Percentiles rank a stretch among this genome's conserved stretches.
Conservation (phyloP, 1,140 invertebrate species). For the Mya arenaria region DNA sequence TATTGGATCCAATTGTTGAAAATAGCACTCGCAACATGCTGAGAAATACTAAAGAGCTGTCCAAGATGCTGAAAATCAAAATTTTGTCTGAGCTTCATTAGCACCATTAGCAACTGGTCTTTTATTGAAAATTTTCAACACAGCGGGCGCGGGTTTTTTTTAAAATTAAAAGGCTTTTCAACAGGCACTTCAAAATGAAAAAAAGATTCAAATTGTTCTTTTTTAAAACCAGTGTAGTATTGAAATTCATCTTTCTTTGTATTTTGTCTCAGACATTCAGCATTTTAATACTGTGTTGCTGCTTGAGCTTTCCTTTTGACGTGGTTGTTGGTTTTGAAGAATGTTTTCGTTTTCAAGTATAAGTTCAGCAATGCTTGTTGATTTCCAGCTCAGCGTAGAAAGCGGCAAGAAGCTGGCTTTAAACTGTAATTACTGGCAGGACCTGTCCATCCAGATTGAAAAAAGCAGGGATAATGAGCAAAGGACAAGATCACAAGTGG, state of each 20-base stretch:
- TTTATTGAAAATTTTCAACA: background rate
- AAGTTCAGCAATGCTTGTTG: too few relatives aligned
- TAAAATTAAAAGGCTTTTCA: background rate
- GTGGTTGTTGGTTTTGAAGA: too few relatives aligned
- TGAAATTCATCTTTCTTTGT: constrained; percentile 27
- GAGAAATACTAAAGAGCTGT: constrained; percentile 21
- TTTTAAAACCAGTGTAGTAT: constrained; percentile 44
- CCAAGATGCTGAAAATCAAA: constrained; percentile 26
- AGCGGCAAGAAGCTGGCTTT: too few relatives aligned
- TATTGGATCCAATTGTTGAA: constrained; percentile 55
- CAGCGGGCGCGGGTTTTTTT: background rate
- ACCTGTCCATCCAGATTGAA: too few relatives aligned
- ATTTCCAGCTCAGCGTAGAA: too few relatives aligned
- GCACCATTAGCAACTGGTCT: constrained; percentile 20
- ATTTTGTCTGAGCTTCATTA: constrained; percentile 25
- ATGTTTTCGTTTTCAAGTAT: too few relatives aligned
- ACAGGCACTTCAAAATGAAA: constrained; percentile 30
- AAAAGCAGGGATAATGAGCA: too few relatives aligned
- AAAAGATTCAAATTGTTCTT: constrained; percentile 10
- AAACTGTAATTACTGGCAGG: too few relatives aligned
- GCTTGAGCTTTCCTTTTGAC: too few relatives aligned
- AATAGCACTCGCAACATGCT: constrained; percentile 29
- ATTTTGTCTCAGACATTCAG: background rate
- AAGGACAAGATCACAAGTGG: too few relatives aligned
- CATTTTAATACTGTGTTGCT: too few relatives aligned